Evolutionary conservation across 2,797 vertebrate genomes (phyloP).

Genomic region (Thunnus albacares): DNA sequence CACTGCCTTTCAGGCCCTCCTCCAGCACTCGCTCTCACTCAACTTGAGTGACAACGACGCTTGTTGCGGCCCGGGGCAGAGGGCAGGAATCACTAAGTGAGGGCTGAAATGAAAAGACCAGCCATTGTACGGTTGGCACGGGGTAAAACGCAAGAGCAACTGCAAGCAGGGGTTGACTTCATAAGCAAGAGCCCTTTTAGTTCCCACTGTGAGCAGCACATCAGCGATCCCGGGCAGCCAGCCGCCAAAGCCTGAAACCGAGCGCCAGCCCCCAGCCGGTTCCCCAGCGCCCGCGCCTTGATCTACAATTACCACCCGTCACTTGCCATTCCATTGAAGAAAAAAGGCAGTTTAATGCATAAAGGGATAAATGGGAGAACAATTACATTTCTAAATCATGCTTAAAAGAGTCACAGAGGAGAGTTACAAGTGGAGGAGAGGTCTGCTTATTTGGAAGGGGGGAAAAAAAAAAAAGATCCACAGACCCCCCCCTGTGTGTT

Average conservation of each 20-base stretch:
- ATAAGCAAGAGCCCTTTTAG: conserved; percentile 48
- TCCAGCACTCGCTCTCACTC: conserved; percentile 49
- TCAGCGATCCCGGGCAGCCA: conserved; percentile 39
- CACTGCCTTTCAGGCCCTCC: conserved; percentile 57
- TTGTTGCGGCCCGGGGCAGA: conserved; percentile 45
- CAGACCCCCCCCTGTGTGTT: conserved; percentile 42
- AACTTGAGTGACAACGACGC: conserved; percentile 65
- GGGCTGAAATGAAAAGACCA: conserved; percentile 63
- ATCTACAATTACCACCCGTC: conserved; percentile 80
- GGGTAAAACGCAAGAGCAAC: conserved; percentile 41
- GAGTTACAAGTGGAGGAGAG: conserved; percentile 23
- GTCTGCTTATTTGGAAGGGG: conserved; percentile 37
- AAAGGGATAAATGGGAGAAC: conserved; percentile 75
- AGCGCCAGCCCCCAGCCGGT: conserved; percentile 15
- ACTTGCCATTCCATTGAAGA: conserved; percentile 69
- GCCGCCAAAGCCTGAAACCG: conserved; percentile 40
- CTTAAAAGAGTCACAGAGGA: conserved; percentile 62
- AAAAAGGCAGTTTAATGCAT: conserved; percentile 69
- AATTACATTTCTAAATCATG: conserved; percentile 79
- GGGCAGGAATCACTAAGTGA: conserved; percentile 65
- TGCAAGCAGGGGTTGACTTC: conserved; percentile 50
- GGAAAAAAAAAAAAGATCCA: conserved; percentile 32
- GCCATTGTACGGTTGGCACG: conserved; percentile 47
- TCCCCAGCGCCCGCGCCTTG: conserved; percentile 62
- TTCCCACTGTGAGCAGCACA: conserved; percentile 51